Evolutionary conservation across 2,113 vertebrate species (phyloP).

Genomic region (Antechinus stuartii): DNA sequence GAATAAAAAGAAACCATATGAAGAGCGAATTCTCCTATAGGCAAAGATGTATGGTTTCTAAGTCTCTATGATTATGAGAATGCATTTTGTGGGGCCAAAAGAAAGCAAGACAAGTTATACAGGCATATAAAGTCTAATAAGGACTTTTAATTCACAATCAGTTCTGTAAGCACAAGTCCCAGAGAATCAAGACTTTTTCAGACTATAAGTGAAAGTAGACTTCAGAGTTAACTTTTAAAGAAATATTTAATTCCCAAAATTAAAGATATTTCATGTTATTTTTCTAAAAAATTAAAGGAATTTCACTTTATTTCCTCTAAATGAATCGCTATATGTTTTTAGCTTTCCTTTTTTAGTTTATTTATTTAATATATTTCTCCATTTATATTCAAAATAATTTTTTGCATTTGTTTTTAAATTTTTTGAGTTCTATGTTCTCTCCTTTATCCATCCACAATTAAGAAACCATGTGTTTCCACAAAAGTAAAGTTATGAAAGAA

Average conservation of each 20-base stretch:
- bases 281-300: neutral
- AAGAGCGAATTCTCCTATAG: neutral
- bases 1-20: neutral
- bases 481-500: too few relatives aligned
- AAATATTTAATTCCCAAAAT: neutral
- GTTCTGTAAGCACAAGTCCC: neutral
- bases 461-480: too few relatives aligned
- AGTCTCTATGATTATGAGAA: neutral
- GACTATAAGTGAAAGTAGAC: neutral
- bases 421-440: too few relatives aligned
- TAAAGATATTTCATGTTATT: neutral
- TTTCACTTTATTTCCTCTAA: too few relatives aligned
- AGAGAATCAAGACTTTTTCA: neutral
- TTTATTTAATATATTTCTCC: too few relatives aligned
- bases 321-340: too few relatives aligned
- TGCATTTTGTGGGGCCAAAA: neutral
- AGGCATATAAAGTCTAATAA: neutral
- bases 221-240: neutral
- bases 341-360: too few relatives aligned
- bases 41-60: neutral
- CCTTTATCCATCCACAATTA: too few relatives aligned
- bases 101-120: neutral
- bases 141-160: neutral
- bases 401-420: too few relatives aligned
- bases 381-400: too few relatives aligned